Conservation (phyloP, 2,113 vertebrate species). For the Alouatta palliata region DNA sequence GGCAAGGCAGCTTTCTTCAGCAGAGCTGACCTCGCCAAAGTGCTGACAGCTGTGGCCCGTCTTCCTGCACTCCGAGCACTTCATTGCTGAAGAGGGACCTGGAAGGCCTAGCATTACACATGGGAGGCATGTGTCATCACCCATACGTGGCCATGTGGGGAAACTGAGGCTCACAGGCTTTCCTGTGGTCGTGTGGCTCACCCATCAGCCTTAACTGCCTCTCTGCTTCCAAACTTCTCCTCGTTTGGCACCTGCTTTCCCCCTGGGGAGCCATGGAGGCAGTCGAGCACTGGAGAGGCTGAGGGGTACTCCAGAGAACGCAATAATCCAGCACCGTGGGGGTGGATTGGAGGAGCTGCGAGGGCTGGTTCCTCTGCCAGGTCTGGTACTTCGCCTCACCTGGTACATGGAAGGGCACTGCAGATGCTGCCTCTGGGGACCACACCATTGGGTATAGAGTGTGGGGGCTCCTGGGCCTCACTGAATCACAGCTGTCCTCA, state of each 20-base stretch:
- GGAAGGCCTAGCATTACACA: not conserved
- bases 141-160: fast-evolving
- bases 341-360: not conserved
- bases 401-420: not conserved
- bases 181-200: not conserved
- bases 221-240: not conserved
- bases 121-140: not conserved
- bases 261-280: not conserved
- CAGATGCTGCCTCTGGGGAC: not conserved
- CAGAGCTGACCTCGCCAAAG: not conserved
- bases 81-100: not conserved
- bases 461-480: not conserved
- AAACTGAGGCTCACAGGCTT: not conserved
- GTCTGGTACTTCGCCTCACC: not conserved
- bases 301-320: not conserved
- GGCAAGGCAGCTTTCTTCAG: not conserved
- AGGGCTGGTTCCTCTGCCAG: not conserved
- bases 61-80: not conserved
- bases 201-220: not conserved
- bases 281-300: not conserved
- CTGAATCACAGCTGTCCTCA: not conserved
- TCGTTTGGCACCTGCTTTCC: not conserved
- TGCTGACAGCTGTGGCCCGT: not conserved
- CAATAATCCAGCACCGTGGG: fast-evolving
- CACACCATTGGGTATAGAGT: not conserved